Evolutionary conservation across 2,888 invertebrate genomes (phyloP), one percentile per base, ranked within the genome.

Genomic region (Ptychoptera albimana): DNA sequence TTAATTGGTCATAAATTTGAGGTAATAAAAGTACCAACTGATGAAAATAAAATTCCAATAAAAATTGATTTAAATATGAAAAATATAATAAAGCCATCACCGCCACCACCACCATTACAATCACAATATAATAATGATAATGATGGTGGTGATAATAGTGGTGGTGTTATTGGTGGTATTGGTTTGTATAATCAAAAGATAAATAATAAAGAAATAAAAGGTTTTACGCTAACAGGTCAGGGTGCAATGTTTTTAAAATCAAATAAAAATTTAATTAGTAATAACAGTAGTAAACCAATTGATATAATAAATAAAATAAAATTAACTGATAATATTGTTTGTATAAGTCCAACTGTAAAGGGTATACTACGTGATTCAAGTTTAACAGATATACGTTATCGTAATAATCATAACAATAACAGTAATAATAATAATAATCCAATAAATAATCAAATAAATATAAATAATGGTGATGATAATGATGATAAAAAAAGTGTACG

Each of bases 401-500:
- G 52, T 8, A 54, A 52, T 0, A 54, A 58, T 12, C 55, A 55
- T 16, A 57, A 60, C 1, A 50, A 50, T 2, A 50, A 51, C 11
- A 52, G 52, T 9, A 46, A 42, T 10, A 30, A 38, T 2, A 41
- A 38, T 31, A 37, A 46, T 2, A 42, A 48, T 8, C 36, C 12
- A 0, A 48, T 45, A 23, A 48, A 51, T 47, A 57, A 61, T 39
- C 54, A 5, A 23, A 23, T 23, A 23, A 23, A 23, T 23, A 12
- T 16, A 8, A 13, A 13, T 8, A 16, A 1, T 35, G 8, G 14
- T 29, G 13, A 30, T 30, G 65, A 71, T 51, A 70, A 73, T 47
- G 85, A 85, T 48, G 84, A 84, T 46, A 76, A 76, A 47, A 85
- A 85, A 57, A 83, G 80, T 57, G 84, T 86, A 1, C 68, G 77